A percentile compares a stretch with the other conserved stretches of the same genome.
Conservation (phyloP, 2,888 invertebrate genomes). For the Sinhomidia bicolor region DNA sequence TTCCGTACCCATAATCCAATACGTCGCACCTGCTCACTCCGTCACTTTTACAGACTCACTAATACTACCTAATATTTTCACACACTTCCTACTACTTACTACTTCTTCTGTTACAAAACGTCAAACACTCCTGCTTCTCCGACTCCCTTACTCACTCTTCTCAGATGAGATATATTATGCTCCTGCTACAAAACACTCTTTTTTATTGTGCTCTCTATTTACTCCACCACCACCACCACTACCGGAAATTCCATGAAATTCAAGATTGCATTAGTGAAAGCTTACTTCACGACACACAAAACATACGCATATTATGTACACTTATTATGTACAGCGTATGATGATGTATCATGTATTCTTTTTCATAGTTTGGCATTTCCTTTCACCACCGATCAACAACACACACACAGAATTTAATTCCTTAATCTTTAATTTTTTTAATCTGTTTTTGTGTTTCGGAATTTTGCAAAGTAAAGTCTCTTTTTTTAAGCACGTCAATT, state of each 20-base stretch:
- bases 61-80: slow-evolving; percentile 24
- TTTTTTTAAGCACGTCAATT: too few species aligned
- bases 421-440: too few species aligned
- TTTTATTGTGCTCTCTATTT: not conserved
- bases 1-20: slow-evolving; percentile 57
- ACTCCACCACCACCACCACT: not conserved
- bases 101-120: slow-evolving; percentile 37
- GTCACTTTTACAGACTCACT: slow-evolving; percentile 55
- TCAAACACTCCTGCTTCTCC: slow-evolving; percentile 29
- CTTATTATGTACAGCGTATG: not conserved
- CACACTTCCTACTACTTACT: slow-evolving; percentile 49
- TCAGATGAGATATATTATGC: slow-evolving; percentile 19
- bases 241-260: slow-evolving; percentile 58
- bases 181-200: not conserved
- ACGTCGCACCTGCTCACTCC: slow-evolving; percentile 70
- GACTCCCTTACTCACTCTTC: too few species aligned
- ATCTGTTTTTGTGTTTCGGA: too few species aligned
- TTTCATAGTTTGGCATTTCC: too few species aligned
- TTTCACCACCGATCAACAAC: too few species aligned
- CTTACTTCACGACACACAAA: not conserved
- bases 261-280: slow-evolving; percentile 59
- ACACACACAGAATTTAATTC: too few species aligned
- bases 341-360: too few species aligned
- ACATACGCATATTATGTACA: not conserved
- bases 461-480: too few species aligned